These are phyloP conservation scores for Pheosia gnoma DNA, from an alignment of 2,888 invertebrate genomes.

Conservation along the genomic window DNA sequence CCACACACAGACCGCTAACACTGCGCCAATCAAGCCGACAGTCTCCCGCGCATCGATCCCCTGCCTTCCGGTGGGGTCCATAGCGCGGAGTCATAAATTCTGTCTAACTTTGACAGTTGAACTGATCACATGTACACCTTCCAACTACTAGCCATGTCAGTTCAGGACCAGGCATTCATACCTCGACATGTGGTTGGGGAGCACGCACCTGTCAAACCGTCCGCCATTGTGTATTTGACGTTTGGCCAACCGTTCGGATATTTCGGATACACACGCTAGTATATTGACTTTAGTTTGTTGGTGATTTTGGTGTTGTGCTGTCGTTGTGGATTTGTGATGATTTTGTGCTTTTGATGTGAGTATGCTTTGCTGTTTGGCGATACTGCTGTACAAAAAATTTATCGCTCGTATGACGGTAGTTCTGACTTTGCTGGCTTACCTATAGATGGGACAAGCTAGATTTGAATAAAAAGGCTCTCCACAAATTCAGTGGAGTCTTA, in stretches of 20 bases:
- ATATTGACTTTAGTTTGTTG: slow-evolving; percentile 38
- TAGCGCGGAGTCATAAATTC: slow-evolving; percentile 76
- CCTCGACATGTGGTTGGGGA: slow-evolving; percentile 65
- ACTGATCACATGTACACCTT: slow-evolving; percentile 67
- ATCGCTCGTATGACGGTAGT: too few species aligned
- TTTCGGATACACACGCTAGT: slow-evolving; percentile 12
- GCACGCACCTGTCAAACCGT: slow-evolving; percentile 56
- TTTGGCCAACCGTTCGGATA: slow-evolving; percentile 17
- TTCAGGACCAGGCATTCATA: slow-evolving; percentile 55
- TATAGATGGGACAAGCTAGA: too few species aligned
- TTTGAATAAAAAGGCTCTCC: too few species aligned
- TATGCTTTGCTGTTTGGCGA: slow-evolving; percentile 16
- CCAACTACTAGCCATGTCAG: slow-evolving; percentile 55
- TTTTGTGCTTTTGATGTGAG: slow-evolving; percentile 48
- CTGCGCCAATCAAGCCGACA: slow-evolving; percentile 35
- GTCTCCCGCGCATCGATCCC: slow-evolving; percentile 45
- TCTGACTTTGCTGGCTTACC: too few species aligned
- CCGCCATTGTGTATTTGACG: slow-evolving; percentile 58
- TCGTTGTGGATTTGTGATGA: slow-evolving; percentile 42
- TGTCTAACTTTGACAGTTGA: slow-evolving; percentile 77
- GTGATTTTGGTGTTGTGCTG: slow-evolving; percentile 40
- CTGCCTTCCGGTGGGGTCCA: slow-evolving; percentile 68
- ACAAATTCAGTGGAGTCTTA: too few species aligned
- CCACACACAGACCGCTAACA: neutral
- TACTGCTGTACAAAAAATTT: too few species aligned